A percentile compares a stretch with the other conserved stretches of the same genome.
Evolutionary conservation across 2,113 vertebrate genomes (phyloP).

Genomic region (Hiodon tergisus): DNA sequence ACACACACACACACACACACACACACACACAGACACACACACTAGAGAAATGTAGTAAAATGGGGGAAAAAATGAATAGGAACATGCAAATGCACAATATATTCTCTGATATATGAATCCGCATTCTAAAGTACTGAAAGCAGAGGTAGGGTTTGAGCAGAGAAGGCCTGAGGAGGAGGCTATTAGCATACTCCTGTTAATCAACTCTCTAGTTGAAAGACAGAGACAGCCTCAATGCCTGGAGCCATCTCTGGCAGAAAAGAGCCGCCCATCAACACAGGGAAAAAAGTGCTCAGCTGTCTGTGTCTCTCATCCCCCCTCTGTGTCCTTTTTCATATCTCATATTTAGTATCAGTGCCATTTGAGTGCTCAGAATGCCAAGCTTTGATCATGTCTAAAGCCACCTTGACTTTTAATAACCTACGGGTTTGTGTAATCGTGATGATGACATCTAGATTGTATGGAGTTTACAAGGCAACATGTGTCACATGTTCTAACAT

Average conservation of each 20-base stretch:
- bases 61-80: not conserved
- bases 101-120: too few species aligned
- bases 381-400: not conserved
- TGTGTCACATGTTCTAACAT: too few species aligned
- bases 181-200: not conserved
- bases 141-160: not conserved
- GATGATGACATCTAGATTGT: too few species aligned
- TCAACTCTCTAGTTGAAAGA: not conserved
- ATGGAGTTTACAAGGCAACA: too few species aligned
- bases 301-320: not conserved
- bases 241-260: not conserved
- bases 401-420: too few species aligned
- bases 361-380: not conserved
- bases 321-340: not conserved
- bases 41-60: not conserved
- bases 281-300: not conserved
- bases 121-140: not conserved
- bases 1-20: too few species aligned
- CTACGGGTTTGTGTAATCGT: too few species aligned
- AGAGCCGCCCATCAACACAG: not conserved
- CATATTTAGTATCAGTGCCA: not conserved
- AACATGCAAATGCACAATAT: too few species aligned
- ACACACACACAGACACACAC: not conserved
- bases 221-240: not conserved
- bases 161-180: not conserved